These are phyloP conservation scores for Platypus cylindrus DNA, from an alignment of 2,888 invertebrate species.

Conservation along the genomic window DNA sequence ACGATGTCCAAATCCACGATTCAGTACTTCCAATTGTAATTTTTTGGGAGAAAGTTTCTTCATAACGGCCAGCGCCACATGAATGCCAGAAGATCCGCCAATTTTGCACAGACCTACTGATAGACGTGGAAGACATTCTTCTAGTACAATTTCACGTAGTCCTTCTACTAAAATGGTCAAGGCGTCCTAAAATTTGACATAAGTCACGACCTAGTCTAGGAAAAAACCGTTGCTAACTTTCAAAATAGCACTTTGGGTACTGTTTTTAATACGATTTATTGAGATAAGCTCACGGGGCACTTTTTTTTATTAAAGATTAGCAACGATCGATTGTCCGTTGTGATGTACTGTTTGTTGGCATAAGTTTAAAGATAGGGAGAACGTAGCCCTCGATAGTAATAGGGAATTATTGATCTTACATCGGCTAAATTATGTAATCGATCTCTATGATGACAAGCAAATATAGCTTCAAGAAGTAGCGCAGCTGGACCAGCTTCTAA, in stretches of 20 bases:
- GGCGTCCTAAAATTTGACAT: conserved; percentile 23
- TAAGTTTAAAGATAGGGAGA: too few species aligned
- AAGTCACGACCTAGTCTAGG: too few species aligned
- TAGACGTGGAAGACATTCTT: conserved; percentile 33
- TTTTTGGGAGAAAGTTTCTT: conserved; percentile 38
- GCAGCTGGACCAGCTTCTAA: conserved; percentile 22
- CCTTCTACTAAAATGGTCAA: conserved; percentile 24
- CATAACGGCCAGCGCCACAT: conserved; percentile 39
- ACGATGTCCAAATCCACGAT: conserved; percentile 24
- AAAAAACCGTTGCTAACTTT: too few species aligned
- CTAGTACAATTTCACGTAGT: conserved; percentile 28
- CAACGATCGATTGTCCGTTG: too few species aligned
- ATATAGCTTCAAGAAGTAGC: conserved; percentile 21
- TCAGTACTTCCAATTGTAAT: conserved; percentile 34
- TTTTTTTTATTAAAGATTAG: too few species aligned
- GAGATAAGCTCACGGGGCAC: too few species aligned
- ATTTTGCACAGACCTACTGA: conserved; percentile 36
- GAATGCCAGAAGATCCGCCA: conserved; percentile 38
- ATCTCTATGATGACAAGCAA: conserved; percentile 21
- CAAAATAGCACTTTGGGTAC: too few species aligned
- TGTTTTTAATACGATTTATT: too few species aligned
- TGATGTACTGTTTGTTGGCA: too few species aligned
- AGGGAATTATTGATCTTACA: too few species aligned
- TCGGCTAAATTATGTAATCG: conserved; percentile 20
- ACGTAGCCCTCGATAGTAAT: too few species aligned